phyloP scores from a whole-genome alignment of 2,797 vertebrate genomes.

The Sylvia borin region DNA sequence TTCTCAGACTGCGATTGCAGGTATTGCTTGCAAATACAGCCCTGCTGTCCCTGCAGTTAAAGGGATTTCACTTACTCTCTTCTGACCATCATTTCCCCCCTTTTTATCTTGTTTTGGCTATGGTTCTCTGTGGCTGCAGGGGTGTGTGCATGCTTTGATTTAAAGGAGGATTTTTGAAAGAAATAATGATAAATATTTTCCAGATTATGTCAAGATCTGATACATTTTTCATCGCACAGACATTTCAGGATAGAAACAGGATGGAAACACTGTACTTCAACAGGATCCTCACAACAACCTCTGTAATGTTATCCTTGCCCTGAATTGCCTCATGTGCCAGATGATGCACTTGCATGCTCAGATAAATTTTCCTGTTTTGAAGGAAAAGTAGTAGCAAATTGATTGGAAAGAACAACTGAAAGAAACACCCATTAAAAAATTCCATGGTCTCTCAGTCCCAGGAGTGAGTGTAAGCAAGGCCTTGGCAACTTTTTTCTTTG shows the following conservation, averaged over 20 bases:
- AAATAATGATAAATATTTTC: conserved; percentile 25
- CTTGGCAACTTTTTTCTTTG: background rate
- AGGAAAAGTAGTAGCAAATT: background rate
- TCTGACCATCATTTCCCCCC: background rate
- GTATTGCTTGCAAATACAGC: background rate
- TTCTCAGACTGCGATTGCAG: background rate
- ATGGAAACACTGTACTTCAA: background rate
- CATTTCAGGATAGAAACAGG: background rate
- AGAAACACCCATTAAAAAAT: background rate
- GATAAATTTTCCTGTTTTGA: conserved; percentile 16
- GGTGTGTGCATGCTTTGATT: background rate
- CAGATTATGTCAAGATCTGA: background rate
- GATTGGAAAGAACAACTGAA: conserved; percentile 42
- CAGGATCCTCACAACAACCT: background rate
- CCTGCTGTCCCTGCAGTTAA: background rate
- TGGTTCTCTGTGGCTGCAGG: background rate
- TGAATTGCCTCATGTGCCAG: conserved; percentile 19
- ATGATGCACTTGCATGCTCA: conserved; percentile 20
- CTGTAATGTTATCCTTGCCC: background rate
- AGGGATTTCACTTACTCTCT: background rate
- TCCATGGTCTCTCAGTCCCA: background rate
- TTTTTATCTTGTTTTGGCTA: background rate
- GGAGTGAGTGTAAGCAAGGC: background rate
- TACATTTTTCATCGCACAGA: background rate
- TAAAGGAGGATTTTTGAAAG: background rate